These are phyloP conservation scores for Apis laboriosa DNA, from an alignment of 1,140 invertebrate genomes.

Conservation along the genomic window DNA sequence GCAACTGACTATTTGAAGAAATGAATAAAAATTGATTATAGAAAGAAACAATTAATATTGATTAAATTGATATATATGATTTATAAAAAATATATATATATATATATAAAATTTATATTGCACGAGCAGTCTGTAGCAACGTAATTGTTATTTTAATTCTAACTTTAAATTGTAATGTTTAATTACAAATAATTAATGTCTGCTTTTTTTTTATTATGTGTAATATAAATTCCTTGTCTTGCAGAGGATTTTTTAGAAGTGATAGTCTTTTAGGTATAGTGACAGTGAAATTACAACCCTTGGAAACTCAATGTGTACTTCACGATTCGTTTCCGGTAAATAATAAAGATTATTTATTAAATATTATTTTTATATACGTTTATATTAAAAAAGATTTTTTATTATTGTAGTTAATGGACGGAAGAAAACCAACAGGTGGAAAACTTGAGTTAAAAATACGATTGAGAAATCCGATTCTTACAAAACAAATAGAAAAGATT, in stretches of 20 bases:
- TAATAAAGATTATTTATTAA: slow-evolving; percentile 31
- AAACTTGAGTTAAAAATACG: slow-evolving; percentile 95
- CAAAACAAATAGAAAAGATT: slow-evolving; percentile 94
- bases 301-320: slow-evolving; percentile 92
- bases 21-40: background rate
- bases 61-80: background rate
- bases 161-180: background rate
- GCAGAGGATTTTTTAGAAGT: slow-evolving; percentile 93
- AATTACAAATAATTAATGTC: background rate
- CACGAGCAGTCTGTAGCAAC: slow-evolving; percentile 72
- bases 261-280: slow-evolving; percentile 93
- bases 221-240: slow-evolving; percentile 79
- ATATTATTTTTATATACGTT: background rate
- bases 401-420: slow-evolving; percentile 89
- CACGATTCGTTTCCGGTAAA: slow-evolving; percentile 96
- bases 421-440: slow-evolving; percentile 92
- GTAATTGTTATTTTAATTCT: slow-evolving; percentile 34
- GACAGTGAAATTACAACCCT: slow-evolving; percentile 90
- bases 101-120: slow-evolving; percentile 24
- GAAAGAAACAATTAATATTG: background rate
- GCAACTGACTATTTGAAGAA: background rate
- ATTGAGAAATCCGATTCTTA: slow-evolving; percentile 93
- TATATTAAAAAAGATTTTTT: background rate
- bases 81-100: background rate
- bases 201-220: background rate